Conservation (phyloP, 2,797 vertebrate species). For the Pseudocheirus occidentalis region DNA sequence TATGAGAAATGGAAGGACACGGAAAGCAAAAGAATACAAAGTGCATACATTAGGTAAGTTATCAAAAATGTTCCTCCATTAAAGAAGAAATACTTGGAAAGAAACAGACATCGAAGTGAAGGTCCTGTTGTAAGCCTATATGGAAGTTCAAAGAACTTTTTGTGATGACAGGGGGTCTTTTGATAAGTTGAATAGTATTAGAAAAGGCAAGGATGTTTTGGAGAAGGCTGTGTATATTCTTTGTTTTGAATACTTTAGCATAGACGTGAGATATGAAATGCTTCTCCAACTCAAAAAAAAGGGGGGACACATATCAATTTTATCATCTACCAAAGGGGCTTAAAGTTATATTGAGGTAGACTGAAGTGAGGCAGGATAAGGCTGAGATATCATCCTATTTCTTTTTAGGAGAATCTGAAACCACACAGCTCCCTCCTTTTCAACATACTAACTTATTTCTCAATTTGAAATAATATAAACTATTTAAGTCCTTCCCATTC, state of each 20-base stretch:
- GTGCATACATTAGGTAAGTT: not conserved
- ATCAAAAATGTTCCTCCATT: slow-evolving; percentile 24
- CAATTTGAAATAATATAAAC: slow-evolving; percentile 53
- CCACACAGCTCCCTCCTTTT: slow-evolving; percentile 34
- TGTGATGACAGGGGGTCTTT: not conserved
- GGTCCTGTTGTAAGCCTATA: slow-evolving; percentile 15
- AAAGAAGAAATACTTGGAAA: slow-evolving; percentile 14
- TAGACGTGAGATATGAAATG: slow-evolving; percentile 8
- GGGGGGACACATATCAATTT: slow-evolving; percentile 23
- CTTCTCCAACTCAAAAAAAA: slow-evolving; percentile 24
- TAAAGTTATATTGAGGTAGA: slow-evolving; percentile 42
- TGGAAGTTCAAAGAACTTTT: slow-evolving; percentile 31
- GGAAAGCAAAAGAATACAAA: slow-evolving; percentile 34
- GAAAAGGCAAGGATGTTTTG: slow-evolving; percentile 2
- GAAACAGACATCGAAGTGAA: slow-evolving; percentile 41
- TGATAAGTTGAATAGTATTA: slow-evolving; percentile 51
- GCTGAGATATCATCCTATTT: not conserved
- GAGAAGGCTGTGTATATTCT: slow-evolving; percentile 27
- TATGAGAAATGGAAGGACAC: not conserved
- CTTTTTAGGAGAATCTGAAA: slow-evolving; percentile 20
- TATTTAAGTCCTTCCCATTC: slow-evolving; percentile 36
- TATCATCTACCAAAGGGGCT: slow-evolving; percentile 36
- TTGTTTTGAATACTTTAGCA: slow-evolving; percentile 33
- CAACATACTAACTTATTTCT: slow-evolving; percentile 42
- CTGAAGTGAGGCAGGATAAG: not conserved